Base-by-base conservation (phyloP, 2,113 vertebrate species). In the Oceanodroma tethys region DNA sequence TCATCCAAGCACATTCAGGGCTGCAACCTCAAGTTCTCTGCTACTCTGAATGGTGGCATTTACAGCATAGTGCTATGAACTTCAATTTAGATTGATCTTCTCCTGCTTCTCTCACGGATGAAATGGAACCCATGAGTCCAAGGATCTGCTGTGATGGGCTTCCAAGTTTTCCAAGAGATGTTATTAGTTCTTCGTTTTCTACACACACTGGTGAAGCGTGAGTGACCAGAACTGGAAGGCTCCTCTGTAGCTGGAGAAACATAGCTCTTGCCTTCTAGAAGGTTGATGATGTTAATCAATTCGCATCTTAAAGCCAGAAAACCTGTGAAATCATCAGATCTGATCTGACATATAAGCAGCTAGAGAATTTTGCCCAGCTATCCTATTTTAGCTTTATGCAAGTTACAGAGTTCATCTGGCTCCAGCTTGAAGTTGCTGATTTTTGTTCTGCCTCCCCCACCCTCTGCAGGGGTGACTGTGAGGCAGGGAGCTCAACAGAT, bases 151-250 rank as follows among this genome's bases (percentile, higher is more conserved):
- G 23, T 25, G 27, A 78, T 18, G 3, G 9, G 20, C 10, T 91
- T 84, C 27, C 20, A 76, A 27, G 43, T 45, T 81, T 87, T 68
- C 45, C 10, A 68, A n/a, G 36, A 86, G 53, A 55, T 2, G 1
- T 27, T 45, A 29, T 40, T 74, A 47, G 34, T 17, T 76, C 10
- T 56, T 79, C 36, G 17, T 30, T 76, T 89, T 86, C 63, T 48
- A 60, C 25, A 40, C 14, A 36, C 12, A 38, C 1, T 52, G 17
- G 23, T 48, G 25, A 81, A 74, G 34, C 0, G 0, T 2, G 3
- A 94, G 48, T 2, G 9, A 81, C 17, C 26, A 48, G 53, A 86
- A 81, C 13, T 66, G 32, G 48, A 90, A 80, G 52, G 22, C 22
- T 86, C 52, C 34, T 55, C n/a, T 62, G 36, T 13, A 50, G 25